Percentiles rank a stretch among this genome's conserved stretches.
These are phyloP conservation scores for Pelobates fuscus DNA, from an alignment of 2,113 vertebrate species.

Conservation along the genomic window DNA sequence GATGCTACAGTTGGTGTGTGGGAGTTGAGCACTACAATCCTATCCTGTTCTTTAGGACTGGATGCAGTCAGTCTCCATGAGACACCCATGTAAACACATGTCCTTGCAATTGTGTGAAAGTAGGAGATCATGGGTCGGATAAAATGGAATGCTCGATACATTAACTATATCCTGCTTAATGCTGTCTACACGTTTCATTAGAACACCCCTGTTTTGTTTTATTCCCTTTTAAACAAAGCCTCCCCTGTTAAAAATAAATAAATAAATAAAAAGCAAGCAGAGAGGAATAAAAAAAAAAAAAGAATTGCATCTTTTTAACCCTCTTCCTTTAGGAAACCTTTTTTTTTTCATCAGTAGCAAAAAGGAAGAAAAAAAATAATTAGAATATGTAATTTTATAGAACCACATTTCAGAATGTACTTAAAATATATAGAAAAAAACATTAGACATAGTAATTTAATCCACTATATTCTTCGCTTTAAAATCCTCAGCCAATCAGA, in stretches of 20 bases:
- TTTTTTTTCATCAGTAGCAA: too few relatives aligned
- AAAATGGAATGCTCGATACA: conserved; percentile 3
- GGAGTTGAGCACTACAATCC: conserved; percentile 64
- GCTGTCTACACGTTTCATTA: conserved; percentile 8
- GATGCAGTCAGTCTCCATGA: conserved; percentile 12
- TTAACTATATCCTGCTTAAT: conserved; percentile 7
- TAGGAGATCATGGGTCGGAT: not conserved
- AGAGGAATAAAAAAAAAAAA: conserved; percentile 4
- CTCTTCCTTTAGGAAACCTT: too few relatives aligned
- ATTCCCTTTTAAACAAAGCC: conserved; percentile 11
- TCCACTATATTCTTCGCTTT: too few relatives aligned
- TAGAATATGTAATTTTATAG: too few relatives aligned
- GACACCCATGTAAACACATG: conserved; percentile 28
- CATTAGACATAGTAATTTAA: too few relatives aligned
- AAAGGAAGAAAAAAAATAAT: too few relatives aligned
- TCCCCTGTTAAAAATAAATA: conserved; percentile 13
- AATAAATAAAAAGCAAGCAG: conserved; percentile 1
- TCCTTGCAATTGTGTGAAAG: conserved; percentile 13
- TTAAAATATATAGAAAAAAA: too few relatives aligned
- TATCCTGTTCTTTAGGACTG: conserved; percentile 44
- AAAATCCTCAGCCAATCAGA: too few relatives aligned
- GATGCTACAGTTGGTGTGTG: conserved; percentile 67
- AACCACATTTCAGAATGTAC: too few relatives aligned
- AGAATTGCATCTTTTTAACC: too few relatives aligned
- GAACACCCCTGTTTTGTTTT: not conserved